Conservation (phyloP, 2,797 vertebrate genomes). For the Anniella stebbinsi region DNA sequence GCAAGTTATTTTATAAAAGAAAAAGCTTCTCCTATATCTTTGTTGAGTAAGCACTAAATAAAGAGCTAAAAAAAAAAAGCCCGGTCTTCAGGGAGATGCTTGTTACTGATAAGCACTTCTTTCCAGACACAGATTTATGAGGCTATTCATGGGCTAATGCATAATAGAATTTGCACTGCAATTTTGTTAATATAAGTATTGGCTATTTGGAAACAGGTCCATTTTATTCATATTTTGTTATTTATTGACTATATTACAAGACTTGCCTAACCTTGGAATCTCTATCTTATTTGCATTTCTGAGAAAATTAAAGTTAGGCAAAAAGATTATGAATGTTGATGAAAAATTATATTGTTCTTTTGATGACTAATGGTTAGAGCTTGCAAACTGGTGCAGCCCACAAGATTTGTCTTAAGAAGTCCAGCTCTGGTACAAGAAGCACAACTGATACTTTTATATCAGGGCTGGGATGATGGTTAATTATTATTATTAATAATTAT, state of each 20-base stretch:
- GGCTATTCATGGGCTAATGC: slow-evolving; percentile 6
- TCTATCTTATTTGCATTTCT: slow-evolving; percentile 7
- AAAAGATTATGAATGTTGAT: neutral
- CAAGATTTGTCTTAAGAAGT: neutral
- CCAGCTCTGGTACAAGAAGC: neutral
- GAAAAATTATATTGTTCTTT: neutral
- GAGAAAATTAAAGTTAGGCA: neutral
- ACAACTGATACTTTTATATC: neutral
- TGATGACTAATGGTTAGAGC: neutral
- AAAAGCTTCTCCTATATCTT: neutral
- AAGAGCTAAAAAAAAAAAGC: slow-evolving; percentile 19
- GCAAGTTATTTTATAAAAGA: neutral
- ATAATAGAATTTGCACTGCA: slow-evolving; percentile 30
- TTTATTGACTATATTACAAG: slow-evolving; percentile 28
- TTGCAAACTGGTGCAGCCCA: neutral
- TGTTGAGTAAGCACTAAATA: neutral
- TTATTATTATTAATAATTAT: neutral
- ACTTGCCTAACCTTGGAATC: neutral
- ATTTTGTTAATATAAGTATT: slow-evolving; percentile 42
- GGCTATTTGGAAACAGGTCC: slow-evolving; percentile 33
- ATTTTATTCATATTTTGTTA: slow-evolving; percentile 39
- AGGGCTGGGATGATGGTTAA: neutral
- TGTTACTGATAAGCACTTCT: slow-evolving; percentile 33
- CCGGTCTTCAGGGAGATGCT: slow-evolving; percentile 4
- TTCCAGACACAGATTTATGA: slow-evolving; percentile 38